These are phyloP conservation scores for Cylindroiulus punctatus DNA, from an alignment of 2,888 invertebrate genomes.

Conservation along the genomic window DNA sequence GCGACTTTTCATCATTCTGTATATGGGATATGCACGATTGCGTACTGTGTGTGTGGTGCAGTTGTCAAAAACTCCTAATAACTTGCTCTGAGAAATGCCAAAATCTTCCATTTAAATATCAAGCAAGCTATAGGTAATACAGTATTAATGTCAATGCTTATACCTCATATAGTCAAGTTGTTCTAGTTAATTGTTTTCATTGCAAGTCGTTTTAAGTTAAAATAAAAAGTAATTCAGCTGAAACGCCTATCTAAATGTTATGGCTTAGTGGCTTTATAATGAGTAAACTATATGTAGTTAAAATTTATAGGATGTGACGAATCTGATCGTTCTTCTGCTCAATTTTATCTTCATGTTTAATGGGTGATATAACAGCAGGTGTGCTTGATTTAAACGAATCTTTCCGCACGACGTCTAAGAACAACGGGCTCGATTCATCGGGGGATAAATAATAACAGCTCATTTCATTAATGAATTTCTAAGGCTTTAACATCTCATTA, in stretches of 20 bases:
- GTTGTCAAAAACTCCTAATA: no score
- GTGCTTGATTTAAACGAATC: neutral
- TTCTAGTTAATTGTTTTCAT: neutral
- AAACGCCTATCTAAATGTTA: neutral
- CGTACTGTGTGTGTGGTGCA: no score
- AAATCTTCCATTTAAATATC: no score
- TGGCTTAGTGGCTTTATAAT: neutral
- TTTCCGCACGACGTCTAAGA: neutral
- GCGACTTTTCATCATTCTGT: no score
- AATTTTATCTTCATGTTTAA: neutral
- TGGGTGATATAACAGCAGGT: slow-evolving; percentile 9
- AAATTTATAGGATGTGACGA: slow-evolving; percentile 9
- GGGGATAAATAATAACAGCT: neutral
- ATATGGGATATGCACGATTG: no score
- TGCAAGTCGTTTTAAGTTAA: neutral
- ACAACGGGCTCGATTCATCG: neutral
- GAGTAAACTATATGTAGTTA: neutral
- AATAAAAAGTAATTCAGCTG: neutral
- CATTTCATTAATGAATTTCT: neutral
- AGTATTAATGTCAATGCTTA: no score
- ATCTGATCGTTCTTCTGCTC: neutral
- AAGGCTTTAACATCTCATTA: neutral
- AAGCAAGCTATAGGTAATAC: no score
- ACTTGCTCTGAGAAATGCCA: no score
- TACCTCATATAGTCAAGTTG: neutral